Evolutionary conservation across 2,113 vertebrate genomes (phyloP), one percentile per base, ranked within the genome.

Genomic region (Chitala chitala): DNA sequence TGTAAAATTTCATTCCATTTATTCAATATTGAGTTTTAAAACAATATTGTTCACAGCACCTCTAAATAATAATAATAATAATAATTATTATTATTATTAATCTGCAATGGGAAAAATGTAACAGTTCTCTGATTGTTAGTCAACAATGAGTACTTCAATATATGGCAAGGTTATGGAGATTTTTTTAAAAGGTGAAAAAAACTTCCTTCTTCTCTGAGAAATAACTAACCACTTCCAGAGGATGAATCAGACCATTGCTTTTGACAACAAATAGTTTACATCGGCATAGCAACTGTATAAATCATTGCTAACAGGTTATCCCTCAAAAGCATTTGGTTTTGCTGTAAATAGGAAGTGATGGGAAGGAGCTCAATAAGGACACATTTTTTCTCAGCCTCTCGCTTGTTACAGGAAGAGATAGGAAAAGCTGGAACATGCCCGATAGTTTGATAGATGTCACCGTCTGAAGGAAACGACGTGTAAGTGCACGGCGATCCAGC

Each of bases 331-430:
- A 38, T 81, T 87, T 84, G 78, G 80, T 80, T 72, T 42, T 86
- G 79, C 46, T 89, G 88, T 89, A 88, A 90, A 91, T 89, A 89
- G 91, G 91, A 91, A 91, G 81, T 82, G 86, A 88, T 86, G 87
- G 87, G 87, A 87, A 88, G 89, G 89, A 88, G 86, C 86, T 86
- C 84, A 89, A 84, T 82, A 83, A 29, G 38, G 63, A 38, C 8
- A n/a, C 20, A 22, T 3, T 83, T 89, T 89, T 90, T 83, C 68
- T 87, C 36, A 36, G 40, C 2, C 0, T 13, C 22, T n/a, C 86
- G 86, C 84, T 83, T 90, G 86, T 80, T 85, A 86, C 89, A 91
- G 91, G 91, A 92, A 92, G 84, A 86, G 90, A 89, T 85, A 91
- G 87, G 87, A 90, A 89, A 85, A 84, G 86, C 88, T 79, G 89